Evolutionary conservation across 2,113 vertebrate genomes (phyloP).

Genomic region (Ploceus nigricollis): DNA sequence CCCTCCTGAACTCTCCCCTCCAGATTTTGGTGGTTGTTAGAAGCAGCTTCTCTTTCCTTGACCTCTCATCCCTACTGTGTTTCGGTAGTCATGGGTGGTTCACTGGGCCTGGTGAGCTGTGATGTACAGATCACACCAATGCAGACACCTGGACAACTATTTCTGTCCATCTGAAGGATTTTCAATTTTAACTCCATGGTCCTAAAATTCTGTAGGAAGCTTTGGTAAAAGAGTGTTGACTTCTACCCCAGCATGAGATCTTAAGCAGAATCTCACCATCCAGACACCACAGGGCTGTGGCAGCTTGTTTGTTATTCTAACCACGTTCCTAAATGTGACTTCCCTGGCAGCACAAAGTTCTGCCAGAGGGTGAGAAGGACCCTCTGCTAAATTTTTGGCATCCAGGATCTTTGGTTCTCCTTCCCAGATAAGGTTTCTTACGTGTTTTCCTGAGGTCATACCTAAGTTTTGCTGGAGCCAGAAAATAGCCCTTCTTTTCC

Average conservation of each 20-base stretch:
- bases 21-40: background rate
- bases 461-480: background rate
- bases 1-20: background rate
- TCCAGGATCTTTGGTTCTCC: background rate
- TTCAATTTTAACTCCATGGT: background rate
- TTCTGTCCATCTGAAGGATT: background rate
- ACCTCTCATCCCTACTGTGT: background rate
- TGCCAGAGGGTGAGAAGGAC: background rate
- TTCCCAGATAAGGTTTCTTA: background rate
- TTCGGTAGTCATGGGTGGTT: background rate
- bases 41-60: background rate
- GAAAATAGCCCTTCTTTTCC: background rate
- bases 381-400: background rate
- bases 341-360: background rate
- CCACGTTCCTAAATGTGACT: background rate
- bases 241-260: background rate
- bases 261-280: background rate
- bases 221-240: background rate
- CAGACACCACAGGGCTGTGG: background rate
- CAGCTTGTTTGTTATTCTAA: background rate
- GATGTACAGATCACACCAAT: background rate
- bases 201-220: background rate
- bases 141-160: background rate
- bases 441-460: background rate
- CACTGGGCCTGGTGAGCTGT: background rate